Conservation (phyloP, 2,888 invertebrate species). For the Salticus scenicus region DNA sequence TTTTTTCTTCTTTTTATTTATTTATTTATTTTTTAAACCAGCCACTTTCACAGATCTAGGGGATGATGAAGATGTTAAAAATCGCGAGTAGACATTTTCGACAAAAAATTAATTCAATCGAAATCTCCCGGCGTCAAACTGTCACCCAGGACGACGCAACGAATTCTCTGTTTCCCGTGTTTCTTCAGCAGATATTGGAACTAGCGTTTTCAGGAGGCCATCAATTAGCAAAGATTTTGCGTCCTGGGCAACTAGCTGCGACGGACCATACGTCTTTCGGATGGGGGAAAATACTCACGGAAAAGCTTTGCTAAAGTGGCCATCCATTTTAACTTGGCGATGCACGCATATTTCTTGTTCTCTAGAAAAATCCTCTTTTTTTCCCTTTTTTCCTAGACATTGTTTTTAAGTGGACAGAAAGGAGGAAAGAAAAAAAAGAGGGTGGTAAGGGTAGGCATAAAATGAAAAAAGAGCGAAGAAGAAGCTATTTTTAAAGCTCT, state of each 20-base stretch:
- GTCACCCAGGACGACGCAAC: slow-evolving; percentile 40
- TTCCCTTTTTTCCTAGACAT: slow-evolving; percentile 8
- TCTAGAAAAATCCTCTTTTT: not conserved
- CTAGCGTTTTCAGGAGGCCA: slow-evolving; percentile 46
- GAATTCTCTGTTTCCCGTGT: slow-evolving; percentile 27
- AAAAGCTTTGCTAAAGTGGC: slow-evolving; percentile 5
- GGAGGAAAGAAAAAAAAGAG: slow-evolving; percentile 24
- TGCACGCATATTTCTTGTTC: slow-evolving; percentile 65
- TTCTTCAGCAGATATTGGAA: slow-evolving; percentile 52
- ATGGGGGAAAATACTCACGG: not conserved
- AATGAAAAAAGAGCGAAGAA: not conserved
- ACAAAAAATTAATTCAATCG: slow-evolving; percentile 46
- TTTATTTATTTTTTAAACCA: too few relatives aligned
- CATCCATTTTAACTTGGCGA: slow-evolving; percentile 46
- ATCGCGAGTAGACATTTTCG: too few relatives aligned
- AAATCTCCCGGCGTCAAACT: slow-evolving; percentile 44
- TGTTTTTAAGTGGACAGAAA: slow-evolving; percentile 66
- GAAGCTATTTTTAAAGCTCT: slow-evolving; percentile 67
- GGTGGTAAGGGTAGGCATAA: not conserved
- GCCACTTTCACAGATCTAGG: too few relatives aligned
- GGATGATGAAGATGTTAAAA: too few relatives aligned
- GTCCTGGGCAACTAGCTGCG: slow-evolving; percentile 39
- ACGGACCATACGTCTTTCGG: slow-evolving; percentile 61
- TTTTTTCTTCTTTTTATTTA: too few relatives aligned
- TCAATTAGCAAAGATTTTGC: slow-evolving; percentile 49